phyloP scores from a whole-genome alignment of 2,797 vertebrate species.

The Pteronotus mesoamericanus region DNA sequence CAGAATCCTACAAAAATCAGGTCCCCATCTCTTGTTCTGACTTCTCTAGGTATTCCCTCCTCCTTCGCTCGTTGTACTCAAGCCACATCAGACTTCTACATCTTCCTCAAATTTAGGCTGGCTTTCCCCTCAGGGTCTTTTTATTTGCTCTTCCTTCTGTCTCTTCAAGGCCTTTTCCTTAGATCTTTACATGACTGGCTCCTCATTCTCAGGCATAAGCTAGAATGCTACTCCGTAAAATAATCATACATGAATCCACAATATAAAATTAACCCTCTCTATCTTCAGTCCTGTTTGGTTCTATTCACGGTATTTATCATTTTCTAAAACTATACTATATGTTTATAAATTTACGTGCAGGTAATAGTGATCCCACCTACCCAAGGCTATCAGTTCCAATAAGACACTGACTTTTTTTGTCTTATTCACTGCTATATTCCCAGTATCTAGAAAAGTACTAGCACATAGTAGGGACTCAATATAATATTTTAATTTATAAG shows the following conservation, averaged over 20 bases:
- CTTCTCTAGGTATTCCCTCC: neutral
- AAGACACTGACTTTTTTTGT: neutral
- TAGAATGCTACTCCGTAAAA: constrained; percentile 39
- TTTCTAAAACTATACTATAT: neutral
- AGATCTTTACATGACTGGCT: neutral
- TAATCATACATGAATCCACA: neutral
- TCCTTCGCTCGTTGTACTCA: neutral
- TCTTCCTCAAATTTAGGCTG: neutral
- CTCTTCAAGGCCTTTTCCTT: neutral
- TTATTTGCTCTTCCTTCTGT: neutral
- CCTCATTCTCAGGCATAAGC: neutral
- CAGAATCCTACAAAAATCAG: neutral
- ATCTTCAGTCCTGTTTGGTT: neutral
- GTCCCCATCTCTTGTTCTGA: neutral
- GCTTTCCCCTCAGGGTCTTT: neutral
- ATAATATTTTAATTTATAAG: neutral
- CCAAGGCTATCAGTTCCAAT: neutral
- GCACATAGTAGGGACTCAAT: neutral
- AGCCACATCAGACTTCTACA: neutral
- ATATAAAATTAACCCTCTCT: neutral
- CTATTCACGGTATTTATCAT: neutral
- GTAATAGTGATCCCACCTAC: neutral
- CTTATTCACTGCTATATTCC: neutral
- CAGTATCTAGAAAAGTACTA: neutral
- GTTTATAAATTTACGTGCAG: neutral